Evolutionary conservation across 2,113 vertebrate species (phyloP), one percentile per base, ranked within the genome.

Genomic region (Bucco capensis): DNA sequence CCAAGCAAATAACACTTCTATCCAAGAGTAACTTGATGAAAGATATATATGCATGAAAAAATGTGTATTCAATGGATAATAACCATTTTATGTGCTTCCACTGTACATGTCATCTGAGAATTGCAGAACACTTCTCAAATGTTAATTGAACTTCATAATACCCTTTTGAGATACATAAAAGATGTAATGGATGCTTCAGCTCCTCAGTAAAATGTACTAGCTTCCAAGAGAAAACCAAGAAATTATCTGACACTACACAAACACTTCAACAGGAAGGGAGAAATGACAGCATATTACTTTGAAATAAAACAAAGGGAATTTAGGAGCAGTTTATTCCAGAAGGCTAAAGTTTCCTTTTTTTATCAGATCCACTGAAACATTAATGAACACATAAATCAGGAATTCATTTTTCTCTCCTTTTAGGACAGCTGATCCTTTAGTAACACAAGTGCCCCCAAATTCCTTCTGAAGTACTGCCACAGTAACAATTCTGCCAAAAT

Each of bases 91-190:
- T 90, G 66, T 72, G 54, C 49, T 92, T 90, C n/a, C 67, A 92
- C 86, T 40, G 81, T 58, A 66, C 42, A 13, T 92, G 71, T 70
- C 77, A 79, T 62, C 60, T 89, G 83, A 89, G 74, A 64, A 90
- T 70, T 89, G 49, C 57, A 89, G 84, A 95, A 82, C 74, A 93
- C 70, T 93, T 94, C 71, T 93, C 62, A 86, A 94, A 92, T 87
- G 90, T 92, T 95, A 95, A 94, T 57, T 94, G 92, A 96, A 79
- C 70, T 75, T 86, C 0, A 0, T 72, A 95, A 88, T 88, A 81
- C 44, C 44, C 86, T 92, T 95, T 62, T 86, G 90, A 85, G 92
- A 88, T 69, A 69, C 66, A 93, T 92, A 92, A 92, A 95, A 84
- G 58, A 92, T 62, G n/a, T 84, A 93, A 86, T 38, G 58, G 76